These are phyloP conservation scores for Egretta garzetta DNA, from an alignment of 2,113 vertebrate genomes.

Conservation along the genomic window DNA sequence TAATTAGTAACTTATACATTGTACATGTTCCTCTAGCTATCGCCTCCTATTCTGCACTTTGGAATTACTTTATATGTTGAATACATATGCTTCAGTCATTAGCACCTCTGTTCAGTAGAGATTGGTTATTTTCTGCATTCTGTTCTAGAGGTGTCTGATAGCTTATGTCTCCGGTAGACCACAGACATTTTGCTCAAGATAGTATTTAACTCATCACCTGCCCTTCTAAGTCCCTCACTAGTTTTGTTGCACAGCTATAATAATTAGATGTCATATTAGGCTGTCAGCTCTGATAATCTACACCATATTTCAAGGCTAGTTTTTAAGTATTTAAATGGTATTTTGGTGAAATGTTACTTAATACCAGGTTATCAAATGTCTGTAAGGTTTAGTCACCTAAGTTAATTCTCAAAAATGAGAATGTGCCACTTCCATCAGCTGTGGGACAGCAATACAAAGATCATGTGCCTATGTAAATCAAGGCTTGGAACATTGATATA, in stretches of 20 bases:
- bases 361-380: not conserved
- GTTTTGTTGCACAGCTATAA: not conserved
- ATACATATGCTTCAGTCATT: not conserved
- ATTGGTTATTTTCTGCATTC: not conserved
- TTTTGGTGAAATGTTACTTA: not conserved
- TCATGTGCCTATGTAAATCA: not conserved
- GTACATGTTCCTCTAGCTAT: not conserved
- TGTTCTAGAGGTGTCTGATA: not conserved
- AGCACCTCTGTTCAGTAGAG: not conserved
- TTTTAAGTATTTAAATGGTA: not conserved
- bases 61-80: not conserved
- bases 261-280: not conserved
- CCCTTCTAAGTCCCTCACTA: not conserved
- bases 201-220: not conserved
- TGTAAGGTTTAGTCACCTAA: not conserved
- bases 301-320: not conserved
- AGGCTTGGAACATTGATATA: not conserved
- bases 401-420: not conserved
- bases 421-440: not conserved
- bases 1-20: not conserved
- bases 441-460: not conserved
- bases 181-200: not conserved
- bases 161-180: not conserved
- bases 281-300: not conserved
- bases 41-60: not conserved